These are phyloP conservation scores for Candidula unifasciata DNA, from an alignment of 2,888 invertebrate genomes.

Conservation along the genomic window DNA sequence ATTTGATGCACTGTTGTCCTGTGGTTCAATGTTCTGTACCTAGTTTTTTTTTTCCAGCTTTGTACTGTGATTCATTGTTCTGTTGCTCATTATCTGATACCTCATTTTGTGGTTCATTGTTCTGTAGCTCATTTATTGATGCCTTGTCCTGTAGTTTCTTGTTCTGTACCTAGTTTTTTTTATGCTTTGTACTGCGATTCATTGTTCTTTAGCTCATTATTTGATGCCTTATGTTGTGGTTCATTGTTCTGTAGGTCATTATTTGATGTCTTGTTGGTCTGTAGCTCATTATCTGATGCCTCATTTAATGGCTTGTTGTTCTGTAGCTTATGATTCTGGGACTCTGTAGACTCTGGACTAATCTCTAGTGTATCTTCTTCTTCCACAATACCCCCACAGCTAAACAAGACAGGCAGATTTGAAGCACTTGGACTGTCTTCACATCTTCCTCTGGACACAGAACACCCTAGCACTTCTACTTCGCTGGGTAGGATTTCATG, in stretches of 20 bases:
- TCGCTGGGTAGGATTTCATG: background rate
- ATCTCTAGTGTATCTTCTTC: background rate
- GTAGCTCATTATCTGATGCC: background rate
- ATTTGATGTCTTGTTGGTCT: background rate
- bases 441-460: background rate
- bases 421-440: conserved; percentile 10
- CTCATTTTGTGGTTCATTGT: too few species aligned
- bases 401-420: conserved; percentile 31
- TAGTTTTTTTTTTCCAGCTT: background rate
- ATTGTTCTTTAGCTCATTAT: background rate
- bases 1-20: too few species aligned
- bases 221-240: background rate
- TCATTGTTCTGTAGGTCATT: background rate
- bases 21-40: too few species aligned
- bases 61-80: background rate
- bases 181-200: background rate
- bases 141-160: too few species aligned
- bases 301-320: background rate
- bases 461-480: background rate
- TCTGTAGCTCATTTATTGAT: too few species aligned
- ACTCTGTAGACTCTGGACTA: background rate
- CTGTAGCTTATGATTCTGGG: background rate
- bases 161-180: background rate
- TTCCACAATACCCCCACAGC: conserved; percentile 18
- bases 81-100: too few species aligned